A percentile compares a stretch with the other conserved stretches of the same genome.
phyloP scores from a whole-genome alignment of 2,113 vertebrate species.

The Apteryx mantelli region DNA sequence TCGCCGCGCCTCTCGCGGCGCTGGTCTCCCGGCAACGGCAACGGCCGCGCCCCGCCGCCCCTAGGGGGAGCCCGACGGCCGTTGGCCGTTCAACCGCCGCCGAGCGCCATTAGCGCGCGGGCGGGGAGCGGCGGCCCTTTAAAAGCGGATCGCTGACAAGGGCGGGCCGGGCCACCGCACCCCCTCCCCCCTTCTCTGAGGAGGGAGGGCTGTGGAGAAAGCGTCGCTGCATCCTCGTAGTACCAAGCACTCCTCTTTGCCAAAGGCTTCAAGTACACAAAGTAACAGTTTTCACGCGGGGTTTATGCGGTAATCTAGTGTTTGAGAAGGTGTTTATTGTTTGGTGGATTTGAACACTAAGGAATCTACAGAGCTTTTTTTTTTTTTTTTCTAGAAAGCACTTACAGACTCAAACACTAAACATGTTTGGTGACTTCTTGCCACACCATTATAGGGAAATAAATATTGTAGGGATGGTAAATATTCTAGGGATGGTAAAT shows the following conservation, averaged over 20 bases:
- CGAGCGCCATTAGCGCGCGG: neutral
- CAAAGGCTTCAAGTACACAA: neutral
- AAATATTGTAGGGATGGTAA: neutral
- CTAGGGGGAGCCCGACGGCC: conserved; percentile 91
- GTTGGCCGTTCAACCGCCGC: conserved; percentile 70
- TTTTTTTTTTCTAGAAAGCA: neutral
- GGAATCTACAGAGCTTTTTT: neutral
- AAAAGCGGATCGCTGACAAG: neutral
- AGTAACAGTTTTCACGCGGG: neutral
- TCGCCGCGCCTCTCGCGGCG: conserved; percentile 71
- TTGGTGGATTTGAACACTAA: neutral
- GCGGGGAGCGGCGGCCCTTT: neutral
- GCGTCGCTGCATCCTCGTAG: no score
- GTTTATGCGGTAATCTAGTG: neutral
- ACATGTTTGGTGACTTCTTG: rapidly evolving
- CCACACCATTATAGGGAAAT: rapidly evolving
- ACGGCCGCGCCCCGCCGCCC: conserved; percentile 81
- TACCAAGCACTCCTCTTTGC: neutral
- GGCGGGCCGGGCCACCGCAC: neutral
- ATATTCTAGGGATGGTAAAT: neutral
- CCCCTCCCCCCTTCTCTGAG: no score
- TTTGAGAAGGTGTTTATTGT: neutral
- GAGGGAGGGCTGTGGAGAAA: neutral
- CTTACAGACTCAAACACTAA: rapidly evolving
- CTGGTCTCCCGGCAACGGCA: conserved; percentile 89